Evolutionary conservation across 2,113 vertebrate species (phyloP).

Genomic region (Bungarus multicinctus): DNA sequence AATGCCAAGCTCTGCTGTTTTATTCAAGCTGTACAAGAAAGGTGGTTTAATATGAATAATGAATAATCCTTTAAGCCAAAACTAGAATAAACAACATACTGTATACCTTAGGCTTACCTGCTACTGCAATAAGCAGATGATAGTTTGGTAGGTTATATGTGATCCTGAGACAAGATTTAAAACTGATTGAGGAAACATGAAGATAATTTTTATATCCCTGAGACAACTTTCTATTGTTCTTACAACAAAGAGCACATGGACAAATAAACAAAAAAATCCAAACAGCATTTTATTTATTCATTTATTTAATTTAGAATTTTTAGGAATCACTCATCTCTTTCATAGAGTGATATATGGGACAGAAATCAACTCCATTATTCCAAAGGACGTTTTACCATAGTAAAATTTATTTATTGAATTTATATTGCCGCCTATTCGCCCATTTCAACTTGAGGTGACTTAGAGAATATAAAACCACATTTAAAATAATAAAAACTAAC

Average conservation of each 20-base stretch:
- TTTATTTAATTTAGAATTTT: not conserved
- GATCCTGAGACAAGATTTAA: conserved; percentile 33
- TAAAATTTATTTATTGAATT: not conserved
- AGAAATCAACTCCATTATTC: not conserved
- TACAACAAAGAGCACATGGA: not conserved
- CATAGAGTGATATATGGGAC: not conserved
- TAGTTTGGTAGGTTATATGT: conserved; percentile 28
- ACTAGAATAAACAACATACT: conserved; percentile 38
- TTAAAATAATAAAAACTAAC: too few species aligned
- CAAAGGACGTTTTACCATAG: not conserved
- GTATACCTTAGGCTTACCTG: conserved; percentile 12
- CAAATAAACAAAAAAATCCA: not conserved
- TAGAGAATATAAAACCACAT: too few species aligned
- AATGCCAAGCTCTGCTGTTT: conserved; percentile 30
- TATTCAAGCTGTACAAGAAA: conserved; percentile 31
- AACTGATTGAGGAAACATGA: conserved; percentile 30
- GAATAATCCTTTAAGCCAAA: conserved; percentile 38
- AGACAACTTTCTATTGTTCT: conserved; percentile 32
- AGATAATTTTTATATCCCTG: conserved; percentile 36
- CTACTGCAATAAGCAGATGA: conserved; percentile 17
- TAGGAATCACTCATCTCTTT: not conserved
- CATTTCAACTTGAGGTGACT: too few species aligned
- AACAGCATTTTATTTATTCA: not conserved
- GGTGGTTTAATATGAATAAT: conserved; percentile 46
- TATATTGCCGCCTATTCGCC: too few species aligned